phyloP scores from a whole-genome alignment of 2,888 invertebrate species.

The Brachypalpus laphriformis region DNA sequence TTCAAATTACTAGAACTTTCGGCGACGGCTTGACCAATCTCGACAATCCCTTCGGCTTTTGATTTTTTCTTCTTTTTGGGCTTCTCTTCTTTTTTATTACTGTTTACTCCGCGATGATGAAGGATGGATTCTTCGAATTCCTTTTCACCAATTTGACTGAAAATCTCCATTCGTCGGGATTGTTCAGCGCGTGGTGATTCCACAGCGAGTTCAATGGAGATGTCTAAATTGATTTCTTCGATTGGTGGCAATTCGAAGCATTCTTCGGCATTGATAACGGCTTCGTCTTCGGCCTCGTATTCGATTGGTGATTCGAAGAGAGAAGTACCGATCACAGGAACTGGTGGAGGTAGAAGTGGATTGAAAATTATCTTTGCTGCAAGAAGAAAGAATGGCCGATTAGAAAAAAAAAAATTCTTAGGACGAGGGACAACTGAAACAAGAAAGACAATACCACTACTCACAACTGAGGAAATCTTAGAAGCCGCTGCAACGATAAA shows the following conservation, averaged over 20 bases:
- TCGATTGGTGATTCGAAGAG: conserved; percentile 80
- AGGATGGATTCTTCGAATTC: conserved; percentile 88
- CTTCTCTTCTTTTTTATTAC: conserved; percentile 76
- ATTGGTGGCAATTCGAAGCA: conserved; percentile 89
- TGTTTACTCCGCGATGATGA: conserved; percentile 85
- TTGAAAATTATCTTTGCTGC: conserved; percentile 80
- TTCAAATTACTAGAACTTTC: conserved; percentile 11
- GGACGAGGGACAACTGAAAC: too few relatives aligned
- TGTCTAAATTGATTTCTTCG: conserved; percentile 83
- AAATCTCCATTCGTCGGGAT: conserved; percentile 85
- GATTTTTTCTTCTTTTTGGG: conserved; percentile 58
- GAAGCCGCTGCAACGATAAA: too few relatives aligned
- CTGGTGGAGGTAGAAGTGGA: conserved; percentile 80
- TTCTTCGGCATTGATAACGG: conserved; percentile 87
- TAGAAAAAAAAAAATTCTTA: background rate
- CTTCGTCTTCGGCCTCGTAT: conserved; percentile 82
- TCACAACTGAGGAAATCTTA: too few relatives aligned
- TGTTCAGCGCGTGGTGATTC: conserved; percentile 81
- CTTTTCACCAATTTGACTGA: conserved; percentile 88
- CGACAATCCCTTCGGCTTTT: conserved; percentile 79
- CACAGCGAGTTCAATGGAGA: conserved; percentile 81
- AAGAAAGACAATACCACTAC: too few relatives aligned
- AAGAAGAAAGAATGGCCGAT: conserved; percentile 3
- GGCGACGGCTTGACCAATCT: conserved; percentile 79
- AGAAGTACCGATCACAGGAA: conserved; percentile 77